Evolutionary conservation across 1,140 invertebrate genomes (phyloP).

Genomic region (Drosophila mayri): DNA sequence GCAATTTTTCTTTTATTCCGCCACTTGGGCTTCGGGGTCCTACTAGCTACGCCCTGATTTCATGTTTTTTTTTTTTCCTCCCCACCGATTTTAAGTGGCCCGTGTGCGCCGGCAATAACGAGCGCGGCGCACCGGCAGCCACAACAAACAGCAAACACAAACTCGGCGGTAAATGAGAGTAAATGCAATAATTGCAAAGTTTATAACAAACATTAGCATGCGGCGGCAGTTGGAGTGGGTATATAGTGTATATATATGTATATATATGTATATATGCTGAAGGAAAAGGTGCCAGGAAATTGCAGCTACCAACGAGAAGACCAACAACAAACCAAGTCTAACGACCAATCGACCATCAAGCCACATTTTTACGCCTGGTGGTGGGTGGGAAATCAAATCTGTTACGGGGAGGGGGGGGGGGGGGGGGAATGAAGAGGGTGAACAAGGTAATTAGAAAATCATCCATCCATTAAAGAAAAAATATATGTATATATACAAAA

Average conservation of each 20-base stretch:
- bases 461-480: conserved; percentile 25
- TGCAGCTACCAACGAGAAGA: conserved; percentile 66
- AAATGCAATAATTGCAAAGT: conserved; percentile 82
- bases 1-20: conserved; percentile 66
- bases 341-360: conserved; percentile 64
- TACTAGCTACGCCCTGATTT: conserved; percentile 18
- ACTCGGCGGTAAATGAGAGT: conserved; percentile 75
- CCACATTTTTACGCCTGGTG: conserved; percentile 33
- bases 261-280: not conserved
- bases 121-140: conserved; percentile 35
- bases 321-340: conserved; percentile 38
- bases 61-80: conserved; percentile 30
- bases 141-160: conserved; percentile 35
- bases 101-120: conserved; percentile 74
- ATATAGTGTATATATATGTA: not conserved
- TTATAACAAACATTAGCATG: conserved; percentile 74
- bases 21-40: conserved; percentile 20
- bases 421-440: conserved; percentile 1
- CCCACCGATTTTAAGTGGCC: conserved; percentile 65
- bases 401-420: no score
- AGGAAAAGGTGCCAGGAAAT: conserved; percentile 54
- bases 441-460: conserved; percentile 49
- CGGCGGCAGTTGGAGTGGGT: conserved; percentile 2
- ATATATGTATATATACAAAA: no score
- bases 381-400: conserved; percentile 25